Base-by-base conservation (phyloP, 2,888 invertebrate species). In the Clitarchus hookeri region DNA sequence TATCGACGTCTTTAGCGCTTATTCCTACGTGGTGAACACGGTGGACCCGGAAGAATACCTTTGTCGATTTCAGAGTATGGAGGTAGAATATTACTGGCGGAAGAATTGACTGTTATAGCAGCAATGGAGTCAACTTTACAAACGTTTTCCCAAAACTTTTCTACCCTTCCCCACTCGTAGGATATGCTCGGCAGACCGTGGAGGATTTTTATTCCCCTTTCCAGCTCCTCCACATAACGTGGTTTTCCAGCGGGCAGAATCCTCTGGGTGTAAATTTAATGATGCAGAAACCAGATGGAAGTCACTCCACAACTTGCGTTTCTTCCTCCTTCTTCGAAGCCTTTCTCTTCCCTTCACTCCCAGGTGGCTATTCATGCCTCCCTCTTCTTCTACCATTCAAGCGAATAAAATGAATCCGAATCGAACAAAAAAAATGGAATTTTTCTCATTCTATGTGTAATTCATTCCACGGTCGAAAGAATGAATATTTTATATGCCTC, bases 171-270 rank as follows among this genome's bases (percentile, higher is more conserved):
- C 65, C 65, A 48, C 65, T 65, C 65, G 65, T 1, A 65, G n/a
- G 65, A 65, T n/a, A n/a, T 65, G 65, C n/a, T 65, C 65, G 16
- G 11, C n/a, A 8, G 65, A 65, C 23, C 12, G 65, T n/a, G 65
- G 65, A n/a, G 23, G 65, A 23, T 65, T 65, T 48, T 65, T 65
- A 65, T 23, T 0, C 65, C 19, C n/a, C n/a, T 23, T 23, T 6
- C 65, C 65, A 12, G 12, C 13, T 12, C 53, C 19, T 19, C 19
- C n/a, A n/a, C n/a, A 19, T 65, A 65, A 65, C 65, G 65, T n/a
- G 65, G 65, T 65, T 65, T 65, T 65, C 65, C n/a, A 65, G 65
- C n/a, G 65, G n/a, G 65, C n/a, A 65, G 65, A 65, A 65, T 65
- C 65, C 65, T 65, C 65, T 65, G 65, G 65, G 65, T 65, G 65